Conservation (phyloP, 2,888 invertebrate species). For the Netelia virgata region DNA sequence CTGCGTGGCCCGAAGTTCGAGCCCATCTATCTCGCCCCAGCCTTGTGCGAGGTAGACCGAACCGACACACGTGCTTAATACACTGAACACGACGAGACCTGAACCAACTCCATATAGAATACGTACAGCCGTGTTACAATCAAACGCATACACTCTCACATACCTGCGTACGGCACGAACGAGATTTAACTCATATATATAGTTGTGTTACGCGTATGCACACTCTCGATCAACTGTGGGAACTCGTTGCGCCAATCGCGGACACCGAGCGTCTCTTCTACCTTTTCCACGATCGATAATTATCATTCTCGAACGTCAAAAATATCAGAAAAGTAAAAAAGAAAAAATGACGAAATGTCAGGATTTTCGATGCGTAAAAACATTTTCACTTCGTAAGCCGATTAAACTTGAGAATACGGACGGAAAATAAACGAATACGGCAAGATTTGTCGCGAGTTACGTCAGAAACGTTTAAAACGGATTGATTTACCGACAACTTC, state of each 20-base stretch:
- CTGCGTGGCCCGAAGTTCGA: background rate
- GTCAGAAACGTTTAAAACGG: no score
- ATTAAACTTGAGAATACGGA: no score
- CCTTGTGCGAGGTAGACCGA: background rate
- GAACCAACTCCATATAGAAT: constrained; percentile 36
- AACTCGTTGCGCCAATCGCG: constrained; percentile 68
- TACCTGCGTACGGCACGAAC: no score
- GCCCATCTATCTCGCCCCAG: background rate
- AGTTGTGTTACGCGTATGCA: constrained; percentile 60
- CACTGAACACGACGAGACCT: constrained; percentile 52
- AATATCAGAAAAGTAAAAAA: constrained; percentile 73
- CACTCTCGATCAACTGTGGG: constrained; percentile 65
- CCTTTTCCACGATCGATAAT: constrained; percentile 59
- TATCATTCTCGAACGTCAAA: constrained; percentile 39
- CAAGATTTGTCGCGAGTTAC: no score
- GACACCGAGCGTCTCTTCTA: constrained; percentile 55
- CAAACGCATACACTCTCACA: constrained; percentile 25
- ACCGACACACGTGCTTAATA: constrained; percentile 58
- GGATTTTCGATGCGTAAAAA: no score
- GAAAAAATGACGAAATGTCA: constrained; percentile 67
- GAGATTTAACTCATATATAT: background rate
- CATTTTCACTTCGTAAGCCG: no score
- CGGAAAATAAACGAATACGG: no score
- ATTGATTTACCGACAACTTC: no score
- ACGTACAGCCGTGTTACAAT: background rate